These are phyloP conservation scores for Glyphotaelius pellucidus DNA, from an alignment of 2,888 invertebrate species.

Conservation along the genomic window DNA sequence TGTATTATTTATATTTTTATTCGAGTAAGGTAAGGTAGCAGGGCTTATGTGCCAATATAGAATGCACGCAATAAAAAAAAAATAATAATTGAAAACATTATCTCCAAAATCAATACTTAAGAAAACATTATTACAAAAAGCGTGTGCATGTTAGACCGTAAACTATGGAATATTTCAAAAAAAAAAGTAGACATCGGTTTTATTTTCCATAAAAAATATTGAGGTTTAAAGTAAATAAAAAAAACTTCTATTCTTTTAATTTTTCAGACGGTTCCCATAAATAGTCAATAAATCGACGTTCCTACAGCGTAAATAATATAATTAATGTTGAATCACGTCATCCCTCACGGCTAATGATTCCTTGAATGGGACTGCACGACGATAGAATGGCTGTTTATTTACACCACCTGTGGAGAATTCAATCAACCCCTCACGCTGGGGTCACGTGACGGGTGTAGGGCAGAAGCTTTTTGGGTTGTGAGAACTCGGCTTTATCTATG, in stretches of 20 bases:
- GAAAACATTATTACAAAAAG: no score
- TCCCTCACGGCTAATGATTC: conserved; percentile 39
- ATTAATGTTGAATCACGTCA: conserved; percentile 17
- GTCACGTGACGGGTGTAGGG: conserved; percentile 58
- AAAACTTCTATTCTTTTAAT: neutral
- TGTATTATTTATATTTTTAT: no score
- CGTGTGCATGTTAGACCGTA: neutral
- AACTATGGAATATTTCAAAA: neutral
- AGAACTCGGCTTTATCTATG: neutral
- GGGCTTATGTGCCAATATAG: no score
- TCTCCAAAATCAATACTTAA: no score
- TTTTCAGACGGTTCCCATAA: neutral
- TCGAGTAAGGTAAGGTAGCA: no score
- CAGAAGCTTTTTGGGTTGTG: conserved; percentile 1
- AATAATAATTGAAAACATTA: no score
- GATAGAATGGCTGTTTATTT: conserved; percentile 14
- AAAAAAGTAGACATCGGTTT: neutral
- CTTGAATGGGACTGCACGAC: neutral
- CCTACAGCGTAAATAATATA: neutral
- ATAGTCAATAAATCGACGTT: neutral
- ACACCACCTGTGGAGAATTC: conserved; percentile 63
- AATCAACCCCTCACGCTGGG: conserved; percentile 57
- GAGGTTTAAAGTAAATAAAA: neutral
- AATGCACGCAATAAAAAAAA: no score
- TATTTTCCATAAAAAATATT: neutral